Evolutionary conservation across 2,113 vertebrate species (phyloP), one percentile per base, ranked within the genome.

Genomic region (Hydropotes inermis): DNA sequence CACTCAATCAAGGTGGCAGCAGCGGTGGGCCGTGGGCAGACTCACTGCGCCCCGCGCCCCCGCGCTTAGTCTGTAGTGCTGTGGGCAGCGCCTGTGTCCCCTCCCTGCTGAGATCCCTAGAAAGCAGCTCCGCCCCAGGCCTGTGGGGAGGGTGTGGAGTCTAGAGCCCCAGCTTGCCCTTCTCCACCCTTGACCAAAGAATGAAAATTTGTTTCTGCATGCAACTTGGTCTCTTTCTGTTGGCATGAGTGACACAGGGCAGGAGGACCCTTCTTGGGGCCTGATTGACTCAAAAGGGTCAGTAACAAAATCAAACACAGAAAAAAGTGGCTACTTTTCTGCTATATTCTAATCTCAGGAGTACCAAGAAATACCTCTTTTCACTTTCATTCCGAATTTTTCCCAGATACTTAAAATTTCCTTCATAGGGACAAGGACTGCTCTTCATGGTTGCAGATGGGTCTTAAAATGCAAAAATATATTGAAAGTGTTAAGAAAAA

Each of bases 251-350:
- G 52, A 83, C n/a, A 39, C 2, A 13, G 81, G 52, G 52, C 52
- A 39, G 21, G 33, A 83, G 13, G n/a, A 83, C 12, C n/a, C 52
- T 83, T n/a, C 50, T 36, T 83, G 81, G 52, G 81, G 21, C 52
- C 52, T 55, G 81, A 55, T 25, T 39, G 81, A 83, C 81, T 55
- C n/a, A 25, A 54, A 83, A 83, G 50, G 50, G 33, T 83, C 12
- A 54, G 81, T 36, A 54, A 25, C 81, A 83, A 54, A 83, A 60
- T 27, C 5, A n/a, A 60, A 78, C 74, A 83, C 11, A 88, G 60
- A 96, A 96, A 15, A 28, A 83, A 96, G 45, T 45, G 45, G 43
- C n/a, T 76, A 27, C 21, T 88, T 81, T 88, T 74, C n/a, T 43
- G 54, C 6, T 74, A n/a, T 27, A n/a, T 6, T 43, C 47, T 58